A percentile compares a stretch with the other conserved stretches of the same genome.
Evolutionary conservation across 2,797 vertebrate genomes (phyloP).

Genomic region (Semotilus atromaculatus): DNA sequence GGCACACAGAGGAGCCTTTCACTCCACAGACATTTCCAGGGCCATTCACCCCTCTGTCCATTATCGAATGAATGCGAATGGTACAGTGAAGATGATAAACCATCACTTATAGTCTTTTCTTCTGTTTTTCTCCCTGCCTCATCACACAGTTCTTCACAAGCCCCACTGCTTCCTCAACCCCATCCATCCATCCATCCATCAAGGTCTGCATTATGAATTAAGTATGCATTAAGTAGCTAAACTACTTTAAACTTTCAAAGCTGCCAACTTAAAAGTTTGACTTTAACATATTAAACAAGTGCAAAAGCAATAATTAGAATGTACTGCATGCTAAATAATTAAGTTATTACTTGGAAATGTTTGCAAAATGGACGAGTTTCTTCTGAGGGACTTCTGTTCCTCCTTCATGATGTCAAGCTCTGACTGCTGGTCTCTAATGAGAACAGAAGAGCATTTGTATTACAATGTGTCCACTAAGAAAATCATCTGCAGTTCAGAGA

Average conservation of each 20-base stretch:
- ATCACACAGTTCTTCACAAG: slow-evolving; percentile 46
- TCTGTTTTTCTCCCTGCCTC: slow-evolving; percentile 14
- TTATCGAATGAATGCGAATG: slow-evolving; percentile 3
- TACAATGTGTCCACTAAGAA: slow-evolving; percentile 17
- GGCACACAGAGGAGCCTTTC: slow-evolving; percentile 26
- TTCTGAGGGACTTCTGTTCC: not conserved
- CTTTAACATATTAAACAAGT: not conserved
- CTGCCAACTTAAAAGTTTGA: not conserved
- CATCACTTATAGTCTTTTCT: slow-evolving; percentile 24
- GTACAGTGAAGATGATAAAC: slow-evolving; percentile 36
- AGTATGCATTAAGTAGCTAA: no score
- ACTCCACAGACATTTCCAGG: slow-evolving; percentile 10
- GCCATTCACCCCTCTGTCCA: slow-evolving; percentile 11
- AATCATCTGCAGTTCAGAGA: slow-evolving; percentile 44
- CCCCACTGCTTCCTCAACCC: slow-evolving; percentile 17
- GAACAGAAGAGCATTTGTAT: slow-evolving; percentile 24
- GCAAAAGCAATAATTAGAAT: no score
- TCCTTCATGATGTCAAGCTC: not conserved
- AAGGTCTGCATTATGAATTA: not conserved
- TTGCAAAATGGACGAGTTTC: not conserved
- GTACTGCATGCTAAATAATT: not conserved
- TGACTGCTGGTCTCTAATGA: slow-evolving; percentile 24
- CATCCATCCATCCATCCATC: not conserved
- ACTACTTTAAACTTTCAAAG: not conserved
- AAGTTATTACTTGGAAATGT: not conserved